Base-by-base conservation (phyloP, 2,888 invertebrate genomes). In the Graphium colonna region DNA sequence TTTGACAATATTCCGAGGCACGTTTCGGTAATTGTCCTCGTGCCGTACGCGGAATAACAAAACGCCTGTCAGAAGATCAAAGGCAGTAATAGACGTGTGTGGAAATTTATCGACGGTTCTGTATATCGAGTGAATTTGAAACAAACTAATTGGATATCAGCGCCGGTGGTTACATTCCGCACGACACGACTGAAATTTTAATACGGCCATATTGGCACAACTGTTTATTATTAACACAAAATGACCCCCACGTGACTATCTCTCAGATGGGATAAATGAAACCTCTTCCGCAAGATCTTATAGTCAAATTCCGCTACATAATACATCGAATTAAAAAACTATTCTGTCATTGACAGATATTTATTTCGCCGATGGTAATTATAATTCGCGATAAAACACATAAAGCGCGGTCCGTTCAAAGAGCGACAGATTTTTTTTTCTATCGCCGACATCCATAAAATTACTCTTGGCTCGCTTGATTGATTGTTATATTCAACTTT, bases 31-130 rank as follows among this genome's bases (percentile, higher is more conserved):
- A 89, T 89, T 78, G 84, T 72, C 75, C 73, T 72, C 71, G 75
- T 63, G 73, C 60, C 75, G 79, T 73, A 74, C 68, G 68, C 78
- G 60, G 88, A 89, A 89, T 88, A 86, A 79, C 77, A 82, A 87
- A 82, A 77, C 70, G 68, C 69, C 71, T 71, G 68, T 74, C 69
- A 79, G 68, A 80, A 87, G 87, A 87, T 89, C 88, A 89, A 89
- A 89, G 86, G 82, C 79, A 76, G 67, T 77, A 77, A 79, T 83
- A 84, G 81, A 84, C 85, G 81, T 83, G 79, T 79, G 73, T 84
- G 73, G 82, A 79, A 82, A 87, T 86, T 85, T 88, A 88, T 87
- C 69, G 85, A 79, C 73, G 77, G 68, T 63, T 21, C 67, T 64
- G 72, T 68, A 70, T 77, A 73, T 80, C 77, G 77, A 73, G 73